Percentiles rank a stretch among this genome's conserved stretches.
These are phyloP conservation scores for Malthinus flaveolus DNA, from an alignment of 2,888 invertebrate genomes.

Conservation along the genomic window DNA sequence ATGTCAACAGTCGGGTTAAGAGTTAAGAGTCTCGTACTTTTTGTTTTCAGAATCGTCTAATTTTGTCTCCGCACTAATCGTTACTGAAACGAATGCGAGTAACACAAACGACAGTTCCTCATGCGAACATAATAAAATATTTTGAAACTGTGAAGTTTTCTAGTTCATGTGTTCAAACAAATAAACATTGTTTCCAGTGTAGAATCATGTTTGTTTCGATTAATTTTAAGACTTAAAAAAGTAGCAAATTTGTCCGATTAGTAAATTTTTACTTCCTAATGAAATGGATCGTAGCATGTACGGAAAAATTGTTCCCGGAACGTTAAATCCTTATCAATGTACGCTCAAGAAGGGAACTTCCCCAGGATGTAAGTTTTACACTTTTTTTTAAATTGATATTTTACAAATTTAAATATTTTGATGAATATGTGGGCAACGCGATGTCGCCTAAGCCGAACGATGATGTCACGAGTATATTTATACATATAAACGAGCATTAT, in stretches of 20 bases:
- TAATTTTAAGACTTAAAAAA: not conserved
- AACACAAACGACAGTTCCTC: slow-evolving; percentile 41
- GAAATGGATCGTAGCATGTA: slow-evolving; percentile 89
- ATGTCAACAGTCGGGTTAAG: too few species aligned
- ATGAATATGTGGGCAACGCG: too few species aligned
- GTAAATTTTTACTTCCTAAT: not conserved
- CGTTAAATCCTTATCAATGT: slow-evolving; percentile 84
- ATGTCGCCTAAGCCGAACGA: not conserved
- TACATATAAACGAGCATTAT: not conserved
- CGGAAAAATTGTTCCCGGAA: slow-evolving; percentile 82
- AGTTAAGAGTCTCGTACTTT: slow-evolving; percentile 10
- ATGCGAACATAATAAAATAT: slow-evolving; percentile 40
- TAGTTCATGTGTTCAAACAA: slow-evolving; percentile 15
- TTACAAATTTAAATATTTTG: not conserved
- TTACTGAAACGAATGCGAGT: slow-evolving; percentile 19
- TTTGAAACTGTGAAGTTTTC: slow-evolving; percentile 33
- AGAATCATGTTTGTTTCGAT: not conserved
- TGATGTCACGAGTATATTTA: slow-evolving; percentile 4
- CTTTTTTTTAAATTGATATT: not conserved
- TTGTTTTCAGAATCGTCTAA: slow-evolving; percentile 44
- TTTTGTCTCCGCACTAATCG: slow-evolving; percentile 38
- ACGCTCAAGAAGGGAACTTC: slow-evolving; percentile 81
- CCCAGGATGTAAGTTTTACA: slow-evolving; percentile 78
- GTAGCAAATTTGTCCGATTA: not conserved
- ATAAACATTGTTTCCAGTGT: slow-evolving; percentile 1